Evolutionary conservation across 2,797 vertebrate genomes (phyloP), one percentile per base, ranked within the genome.

Genomic region (Scyliorhinus canicula): DNA sequence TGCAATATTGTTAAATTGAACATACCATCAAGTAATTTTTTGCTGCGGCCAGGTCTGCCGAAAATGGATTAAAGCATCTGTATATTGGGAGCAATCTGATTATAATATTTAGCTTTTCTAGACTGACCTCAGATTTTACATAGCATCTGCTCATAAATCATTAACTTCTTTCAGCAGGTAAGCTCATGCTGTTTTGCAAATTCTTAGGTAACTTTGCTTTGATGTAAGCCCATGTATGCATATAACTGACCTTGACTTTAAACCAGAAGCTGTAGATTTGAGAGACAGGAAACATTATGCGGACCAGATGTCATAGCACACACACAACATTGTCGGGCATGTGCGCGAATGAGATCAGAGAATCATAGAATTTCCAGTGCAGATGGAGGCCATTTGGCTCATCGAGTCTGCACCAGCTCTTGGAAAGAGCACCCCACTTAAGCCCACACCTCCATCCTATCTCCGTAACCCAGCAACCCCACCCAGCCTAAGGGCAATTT

Each of bases 161-260:
- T 65, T 93, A 44, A 63, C 9, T 24, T 93, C n/a, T 65, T 93
- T 93, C 31, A n/a, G 86, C 31, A 90, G 86, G 86, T 93, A 63
- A 65, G 21, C 55, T 63, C 44, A 57, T 12, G 21, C 65, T 11
- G 50, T 93, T 65, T 63, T 44, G 60, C 65, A 24, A 65, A 65
- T 60, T 63, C 88, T n/a, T 93, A 26, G 21, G 14, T 90, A 16
- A 90, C 86, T 55, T 90, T 5, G 1, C 35, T 44, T 65, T 24
- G 65, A 65, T 93, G 19, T 31, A 21, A n/a, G 55, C 1, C 55
- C 35, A 40, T 44, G 19, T 44, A 60, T 31, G 12, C 35, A n/a
- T 31, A 60, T 55, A 57, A 93, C 5, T 93, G 14, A 63, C 88
- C 28, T 86, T 93, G n/a, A 24, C 57, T 44, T 65, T 65, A 40